A percentile compares a stretch with the other conserved stretches of the same genome.
Conservation (phyloP, 1,140 invertebrate species). For the Pogonognathellus flavescens region DNA sequence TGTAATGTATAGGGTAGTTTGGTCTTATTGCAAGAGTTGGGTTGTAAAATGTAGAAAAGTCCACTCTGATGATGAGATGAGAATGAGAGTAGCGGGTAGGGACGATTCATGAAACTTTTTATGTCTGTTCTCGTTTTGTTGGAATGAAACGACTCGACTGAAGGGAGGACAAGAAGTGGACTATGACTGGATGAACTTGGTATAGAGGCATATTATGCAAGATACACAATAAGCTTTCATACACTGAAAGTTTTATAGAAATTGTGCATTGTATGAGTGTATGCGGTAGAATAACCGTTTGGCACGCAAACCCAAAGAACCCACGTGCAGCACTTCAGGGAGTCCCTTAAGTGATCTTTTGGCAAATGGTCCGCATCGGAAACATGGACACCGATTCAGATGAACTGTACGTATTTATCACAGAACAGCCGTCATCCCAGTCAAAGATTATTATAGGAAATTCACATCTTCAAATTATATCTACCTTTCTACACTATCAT, state of each 20-base stretch:
- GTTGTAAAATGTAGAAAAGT: too few species aligned
- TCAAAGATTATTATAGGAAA: too few species aligned
- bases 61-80: too few species aligned
- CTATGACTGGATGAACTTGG: background rate
- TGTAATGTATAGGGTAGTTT: too few species aligned
- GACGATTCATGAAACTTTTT: too few species aligned
- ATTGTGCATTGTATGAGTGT: constrained; percentile 13
- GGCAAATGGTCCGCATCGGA: constrained; percentile 51
- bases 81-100: too few species aligned
- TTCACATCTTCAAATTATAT: too few species aligned
- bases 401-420: background rate
- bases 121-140: too few species aligned
- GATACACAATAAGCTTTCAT: background rate
- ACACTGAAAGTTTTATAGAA: background rate
- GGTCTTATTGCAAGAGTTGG: too few species aligned
- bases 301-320: constrained; percentile 53
- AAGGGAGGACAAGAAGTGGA: constrained; percentile 1
- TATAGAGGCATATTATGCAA: constrained; percentile 9
- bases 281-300: constrained; percentile 46
- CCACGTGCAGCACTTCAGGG: constrained; percentile 57
- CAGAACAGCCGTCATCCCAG: background rate
- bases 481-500: too few species aligned
- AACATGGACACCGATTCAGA: background rate
- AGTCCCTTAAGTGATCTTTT: constrained; percentile 61
- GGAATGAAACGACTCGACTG: background rate